These are phyloP conservation scores for Ateles fusciceps DNA, from an alignment of 2,797 vertebrate species.

Conservation along the genomic window DNA sequence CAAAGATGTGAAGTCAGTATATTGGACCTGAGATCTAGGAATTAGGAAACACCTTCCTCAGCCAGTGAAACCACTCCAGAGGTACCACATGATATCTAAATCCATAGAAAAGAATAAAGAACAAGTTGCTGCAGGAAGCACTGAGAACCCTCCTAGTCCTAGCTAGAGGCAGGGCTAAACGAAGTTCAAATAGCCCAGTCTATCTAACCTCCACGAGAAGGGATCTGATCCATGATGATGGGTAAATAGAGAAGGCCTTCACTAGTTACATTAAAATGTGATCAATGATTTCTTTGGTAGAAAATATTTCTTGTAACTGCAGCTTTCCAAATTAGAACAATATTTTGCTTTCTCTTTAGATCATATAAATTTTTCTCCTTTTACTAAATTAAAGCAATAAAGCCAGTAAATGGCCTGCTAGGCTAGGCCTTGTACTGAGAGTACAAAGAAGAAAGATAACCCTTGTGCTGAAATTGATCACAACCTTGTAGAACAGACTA, in stretches of 20 bases:
- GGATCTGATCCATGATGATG: neutral
- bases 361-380: neutral
- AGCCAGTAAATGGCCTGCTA: neutral
- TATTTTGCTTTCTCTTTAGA: neutral
- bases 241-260: neutral
- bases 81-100: neutral
- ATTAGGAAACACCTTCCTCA: neutral
- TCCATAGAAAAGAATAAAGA: neutral
- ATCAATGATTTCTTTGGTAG: neutral
- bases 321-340: neutral
- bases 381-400: neutral
- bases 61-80: neutral
- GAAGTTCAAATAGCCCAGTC: neutral
- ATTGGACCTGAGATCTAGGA: neutral
- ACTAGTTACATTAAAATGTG: neutral
- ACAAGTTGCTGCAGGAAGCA: neutral
- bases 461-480: neutral
- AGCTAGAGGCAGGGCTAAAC: neutral
- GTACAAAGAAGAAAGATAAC: neutral
- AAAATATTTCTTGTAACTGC: neutral
- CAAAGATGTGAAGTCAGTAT: neutral
- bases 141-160: neutral
- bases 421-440: neutral
- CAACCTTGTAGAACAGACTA: neutral
- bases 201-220: neutral